Evolutionary conservation across 1,140 invertebrate species (phyloP), one percentile per base, ranked within the genome.

Genomic region (Zophobas atratus): DNA sequence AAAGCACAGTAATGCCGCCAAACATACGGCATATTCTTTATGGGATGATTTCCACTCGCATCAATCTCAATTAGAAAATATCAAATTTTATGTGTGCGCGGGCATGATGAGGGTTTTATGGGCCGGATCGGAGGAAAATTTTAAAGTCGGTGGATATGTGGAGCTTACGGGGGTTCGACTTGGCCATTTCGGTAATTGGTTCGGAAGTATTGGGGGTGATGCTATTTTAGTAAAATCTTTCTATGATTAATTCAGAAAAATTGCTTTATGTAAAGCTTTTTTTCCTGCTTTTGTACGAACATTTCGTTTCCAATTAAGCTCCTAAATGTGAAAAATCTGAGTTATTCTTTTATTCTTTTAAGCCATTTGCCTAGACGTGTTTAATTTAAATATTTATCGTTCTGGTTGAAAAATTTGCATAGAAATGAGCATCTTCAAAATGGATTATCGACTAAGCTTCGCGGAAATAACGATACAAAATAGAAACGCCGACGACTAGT

Each of bases 341-440:
- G 60, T 67, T 67, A 67, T 46, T 67, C 20, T 20, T 20, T 20
- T 20, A 20, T 20, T 67, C 60, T 67, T 67, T 67, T 67, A 67
- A 39, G 32, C 60, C 60, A 67, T 67, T 67, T 43, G 39, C 38
- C 60, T 36, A 67, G 60, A 67, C 60, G 36, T 43, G 34, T 67
- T 67, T 67, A 67, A 67, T 67, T 67, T 67, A 67, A 67, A 67
- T 67, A 67, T 67, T 67, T 67, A 67, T 67, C 39, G 60, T 39
- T 67, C 39, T 67, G 60, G 36, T 20, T 39, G 60, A 67, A 67
- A 67, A 67, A 67, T 67, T 67, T 67, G 60, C 60, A 67, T 67
- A 67, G 60, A 67, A 67, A 67, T 67, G 60, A 39, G 60, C 60
- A 43, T 67, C 43, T 67, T 67, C 60, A 41, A 41, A 67, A 67